These are phyloP conservation scores for Auanema freiburgensis DNA, from an alignment of 2,888 invertebrate genomes.

Conservation along the genomic window DNA sequence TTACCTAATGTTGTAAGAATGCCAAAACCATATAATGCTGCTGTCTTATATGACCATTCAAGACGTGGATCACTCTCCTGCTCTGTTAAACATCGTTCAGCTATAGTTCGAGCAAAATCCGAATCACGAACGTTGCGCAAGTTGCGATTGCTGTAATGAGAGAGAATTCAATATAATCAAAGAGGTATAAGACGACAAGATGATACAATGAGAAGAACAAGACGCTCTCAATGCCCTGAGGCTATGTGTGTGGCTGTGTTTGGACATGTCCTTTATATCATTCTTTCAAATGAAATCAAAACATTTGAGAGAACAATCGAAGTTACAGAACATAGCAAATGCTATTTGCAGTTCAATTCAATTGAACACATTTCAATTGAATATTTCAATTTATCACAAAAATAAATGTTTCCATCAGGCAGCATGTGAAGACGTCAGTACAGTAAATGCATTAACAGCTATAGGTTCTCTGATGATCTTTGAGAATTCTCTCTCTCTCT, in stretches of 20 bases:
- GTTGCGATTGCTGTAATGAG: constrained; percentile 19
- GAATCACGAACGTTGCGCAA: constrained; percentile 28
- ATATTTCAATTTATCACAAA: no score
- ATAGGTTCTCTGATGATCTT: not conserved
- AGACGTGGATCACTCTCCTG: constrained; percentile 32
- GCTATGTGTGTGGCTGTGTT: no score
- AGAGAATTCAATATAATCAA: no score
- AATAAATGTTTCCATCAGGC: no score
- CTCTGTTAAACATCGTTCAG: constrained; percentile 28
- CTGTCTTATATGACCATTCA: constrained; percentile 58
- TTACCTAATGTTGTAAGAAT: constrained; percentile 61
- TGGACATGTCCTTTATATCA: no score
- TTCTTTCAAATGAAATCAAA: not conserved
- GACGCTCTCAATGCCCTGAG: no score
- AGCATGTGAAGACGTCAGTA: not conserved
- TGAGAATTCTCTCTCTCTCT: not conserved
- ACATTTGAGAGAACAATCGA: not conserved
- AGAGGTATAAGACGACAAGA: no score
- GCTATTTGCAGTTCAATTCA: not conserved
- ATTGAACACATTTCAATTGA: no score
- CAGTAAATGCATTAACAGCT: not conserved
- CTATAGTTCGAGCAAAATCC: constrained; percentile 36
- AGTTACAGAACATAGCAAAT: not conserved
- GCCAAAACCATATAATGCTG: constrained; percentile 59
- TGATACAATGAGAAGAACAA: no score